A percentile compares a stretch with the other conserved stretches of the same genome.
Conservation (phyloP, 2,888 invertebrate genomes). For the Aleiodes alternator region DNA sequence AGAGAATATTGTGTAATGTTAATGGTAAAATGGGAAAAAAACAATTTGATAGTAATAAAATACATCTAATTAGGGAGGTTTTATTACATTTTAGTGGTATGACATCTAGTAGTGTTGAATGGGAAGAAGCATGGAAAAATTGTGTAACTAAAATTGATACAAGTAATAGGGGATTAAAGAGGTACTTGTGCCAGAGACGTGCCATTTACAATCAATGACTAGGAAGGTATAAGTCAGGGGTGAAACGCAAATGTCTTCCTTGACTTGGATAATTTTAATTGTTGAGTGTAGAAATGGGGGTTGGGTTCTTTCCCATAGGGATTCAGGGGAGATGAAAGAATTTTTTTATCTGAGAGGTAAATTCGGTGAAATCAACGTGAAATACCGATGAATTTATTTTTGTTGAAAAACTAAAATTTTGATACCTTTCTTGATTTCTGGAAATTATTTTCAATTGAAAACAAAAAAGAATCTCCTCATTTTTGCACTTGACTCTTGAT, state of each 20-base stretch:
- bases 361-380: no score
- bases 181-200: slow-evolving; percentile 74
- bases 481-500: not conserved
- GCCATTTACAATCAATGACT: slow-evolving; percentile 73
- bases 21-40: slow-evolving; percentile 76
- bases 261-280: slow-evolving; percentile 65
- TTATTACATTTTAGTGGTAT: slow-evolving; percentile 74
- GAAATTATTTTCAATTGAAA: no score
- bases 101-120: slow-evolving; percentile 71
- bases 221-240: slow-evolving; percentile 71
- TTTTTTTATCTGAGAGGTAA: no score
- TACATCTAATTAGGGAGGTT: slow-evolving; percentile 74
- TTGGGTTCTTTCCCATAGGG: not conserved
- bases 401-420: no score
- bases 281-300: no score
- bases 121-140: slow-evolving; percentile 76
- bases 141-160: slow-evolving; percentile 76
- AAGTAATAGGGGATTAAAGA: slow-evolving; percentile 75
- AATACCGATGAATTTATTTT: no score
- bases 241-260: slow-evolving; percentile 72
- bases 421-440: no score
- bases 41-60: slow-evolving; percentile 75
- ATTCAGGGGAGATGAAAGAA: no score
- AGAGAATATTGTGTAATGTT: slow-evolving; percentile 75
- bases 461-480: not conserved